phyloP scores from a whole-genome alignment of 2,888 invertebrate genomes.

The Drosophila picticornis region DNA sequence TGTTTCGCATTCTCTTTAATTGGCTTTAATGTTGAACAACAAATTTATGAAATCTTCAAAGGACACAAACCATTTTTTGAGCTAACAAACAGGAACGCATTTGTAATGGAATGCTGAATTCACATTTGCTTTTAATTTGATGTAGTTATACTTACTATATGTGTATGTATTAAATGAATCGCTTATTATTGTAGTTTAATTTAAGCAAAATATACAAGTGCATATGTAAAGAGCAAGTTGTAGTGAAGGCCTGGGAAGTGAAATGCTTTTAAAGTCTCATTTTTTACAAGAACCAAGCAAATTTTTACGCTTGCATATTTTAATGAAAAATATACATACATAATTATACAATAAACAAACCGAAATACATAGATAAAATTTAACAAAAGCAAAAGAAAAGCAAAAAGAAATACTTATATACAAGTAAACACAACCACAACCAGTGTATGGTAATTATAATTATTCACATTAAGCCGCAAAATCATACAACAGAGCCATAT shows the following conservation, averaged over 20 bases:
- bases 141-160: slow-evolving; percentile 73
- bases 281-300: slow-evolving; percentile 80
- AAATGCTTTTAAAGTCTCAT: slow-evolving; percentile 83
- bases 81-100: slow-evolving; percentile 46
- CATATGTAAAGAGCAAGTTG: slow-evolving; percentile 57
- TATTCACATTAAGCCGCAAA: slow-evolving; percentile 53
- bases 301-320: slow-evolving; percentile 80
- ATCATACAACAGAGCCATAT: slow-evolving; percentile 37
- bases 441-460: slow-evolving; percentile 39
- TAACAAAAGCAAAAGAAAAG: slow-evolving; percentile 43
- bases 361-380: slow-evolving; percentile 67
- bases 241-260: slow-evolving; percentile 70
- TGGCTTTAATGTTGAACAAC: slow-evolving; percentile 77
- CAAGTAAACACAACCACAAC: slow-evolving; percentile 38
- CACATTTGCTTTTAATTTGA: slow-evolving; percentile 71
- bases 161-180: slow-evolving; percentile 73
- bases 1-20: slow-evolving; percentile 71
- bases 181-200: slow-evolving; percentile 81
- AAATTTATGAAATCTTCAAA: slow-evolving; percentile 33
- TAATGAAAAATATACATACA: slow-evolving; percentile 71
- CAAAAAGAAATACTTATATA: slow-evolving; percentile 37
- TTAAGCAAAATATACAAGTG: slow-evolving; percentile 78
- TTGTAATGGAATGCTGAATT: slow-evolving; percentile 52
- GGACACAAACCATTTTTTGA: slow-evolving; percentile 44
- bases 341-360: slow-evolving; percentile 63